A percentile compares a stretch with the other conserved stretches of the same genome.
These are phyloP conservation scores for Scartelaos histophorus DNA, from an alignment of 2,113 vertebrate species.

Conservation along the genomic window DNA sequence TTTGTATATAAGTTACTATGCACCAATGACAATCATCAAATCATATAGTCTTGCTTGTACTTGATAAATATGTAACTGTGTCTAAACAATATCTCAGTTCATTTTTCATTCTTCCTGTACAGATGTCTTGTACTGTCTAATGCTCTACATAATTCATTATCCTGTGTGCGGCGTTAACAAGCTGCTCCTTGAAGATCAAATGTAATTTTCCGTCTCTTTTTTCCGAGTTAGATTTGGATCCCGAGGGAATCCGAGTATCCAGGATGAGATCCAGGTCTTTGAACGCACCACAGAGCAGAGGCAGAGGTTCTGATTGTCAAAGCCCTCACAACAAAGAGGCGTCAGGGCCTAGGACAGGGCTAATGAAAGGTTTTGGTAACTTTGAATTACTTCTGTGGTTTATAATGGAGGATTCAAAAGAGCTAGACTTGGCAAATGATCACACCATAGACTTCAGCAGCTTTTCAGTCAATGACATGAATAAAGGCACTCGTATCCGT, in stretches of 20 bases:
- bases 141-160: conserved; percentile 4
- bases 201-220: conserved; percentile 6
- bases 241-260: conserved; percentile 26
- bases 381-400: conserved; percentile 37
- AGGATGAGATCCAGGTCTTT: conserved; percentile 40
- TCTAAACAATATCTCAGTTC: background rate
- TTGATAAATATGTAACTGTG: background rate
- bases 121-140: background rate
- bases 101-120: background rate
- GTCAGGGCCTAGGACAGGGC: conserved; percentile 35
- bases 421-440: background rate
- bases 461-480: no score
- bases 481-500: no score
- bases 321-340: conserved; percentile 41
- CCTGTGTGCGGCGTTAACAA: background rate
- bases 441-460: no score
- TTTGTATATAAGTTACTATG: background rate
- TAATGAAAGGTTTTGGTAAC: conserved; percentile 63
- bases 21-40: background rate
- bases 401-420: background rate
- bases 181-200: background rate
- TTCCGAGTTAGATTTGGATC: conserved; percentile 36
- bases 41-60: background rate
- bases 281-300: conserved; percentile 40
- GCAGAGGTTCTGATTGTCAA: conserved; percentile 48